A percentile compares a stretch with the other conserved stretches of the same genome.
phyloP scores from a whole-genome alignment of 2,888 invertebrate genomes.

The Actias luna region DNA sequence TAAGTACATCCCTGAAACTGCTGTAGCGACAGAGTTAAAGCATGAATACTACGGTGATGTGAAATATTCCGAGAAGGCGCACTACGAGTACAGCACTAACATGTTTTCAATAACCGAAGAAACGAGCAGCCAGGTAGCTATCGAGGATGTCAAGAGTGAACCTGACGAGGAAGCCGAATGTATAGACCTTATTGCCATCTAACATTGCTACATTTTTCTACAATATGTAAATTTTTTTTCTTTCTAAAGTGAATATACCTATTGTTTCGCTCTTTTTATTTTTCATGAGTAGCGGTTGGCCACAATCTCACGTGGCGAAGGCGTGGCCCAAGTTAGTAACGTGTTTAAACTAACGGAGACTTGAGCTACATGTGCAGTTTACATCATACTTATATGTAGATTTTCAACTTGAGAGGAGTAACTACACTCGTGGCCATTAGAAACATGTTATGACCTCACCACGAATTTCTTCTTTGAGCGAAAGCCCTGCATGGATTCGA shows the following conservation, averaged over 20 bases:
- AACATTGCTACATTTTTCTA: slow-evolving; percentile 15
- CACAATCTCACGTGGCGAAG: too few species aligned
- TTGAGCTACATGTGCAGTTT: too few species aligned
- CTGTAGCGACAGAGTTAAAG: slow-evolving; percentile 38
- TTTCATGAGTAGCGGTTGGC: too few species aligned
- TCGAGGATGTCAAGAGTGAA: slow-evolving; percentile 52
- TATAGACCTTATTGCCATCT: slow-evolving; percentile 27
- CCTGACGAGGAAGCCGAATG: slow-evolving; percentile 29
- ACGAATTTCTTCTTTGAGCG: too few species aligned
- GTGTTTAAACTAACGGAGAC: too few species aligned
- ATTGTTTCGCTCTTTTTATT: background rate
- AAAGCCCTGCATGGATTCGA: too few species aligned
- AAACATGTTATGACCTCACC: too few species aligned
- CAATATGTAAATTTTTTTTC: background rate
- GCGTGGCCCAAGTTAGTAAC: too few species aligned
- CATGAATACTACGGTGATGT: slow-evolving; percentile 39
- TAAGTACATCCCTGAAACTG: slow-evolving; percentile 42
- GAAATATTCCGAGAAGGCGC: slow-evolving; percentile 26
- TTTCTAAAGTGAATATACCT: background rate
- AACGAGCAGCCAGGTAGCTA: slow-evolving; percentile 61
- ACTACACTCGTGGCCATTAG: too few species aligned
- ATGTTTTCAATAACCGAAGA: slow-evolving; percentile 60
- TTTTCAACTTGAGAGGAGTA: too few species aligned
- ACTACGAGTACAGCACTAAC: slow-evolving; percentile 16
- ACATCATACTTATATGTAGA: too few species aligned